Percentiles rank a stretch among this genome's conserved stretches.
phyloP scores from a whole-genome alignment of 2,888 invertebrate species.

The Itoplectis maculator region DNA sequence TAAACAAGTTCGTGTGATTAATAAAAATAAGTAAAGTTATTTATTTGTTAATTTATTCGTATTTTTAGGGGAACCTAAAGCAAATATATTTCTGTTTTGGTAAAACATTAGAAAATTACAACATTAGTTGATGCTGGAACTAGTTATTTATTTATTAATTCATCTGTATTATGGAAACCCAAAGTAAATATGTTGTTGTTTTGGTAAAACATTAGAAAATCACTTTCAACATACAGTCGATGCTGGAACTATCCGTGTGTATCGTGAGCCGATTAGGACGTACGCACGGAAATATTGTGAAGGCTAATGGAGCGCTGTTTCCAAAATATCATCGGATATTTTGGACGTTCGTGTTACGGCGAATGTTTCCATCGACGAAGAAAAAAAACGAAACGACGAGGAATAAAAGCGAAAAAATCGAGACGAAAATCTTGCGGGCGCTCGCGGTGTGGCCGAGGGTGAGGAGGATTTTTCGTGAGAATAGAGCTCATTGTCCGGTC shows the following conservation, averaged over 20 bases:
- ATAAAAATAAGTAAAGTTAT: too few relatives aligned
- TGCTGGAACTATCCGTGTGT: background rate
- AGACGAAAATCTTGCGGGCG: constrained; percentile 58
- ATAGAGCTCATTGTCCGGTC: constrained; percentile 73
- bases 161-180: too few relatives aligned
- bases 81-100: background rate
- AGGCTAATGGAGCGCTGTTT: constrained; percentile 45
- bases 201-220: background rate
- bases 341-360: constrained; percentile 40
- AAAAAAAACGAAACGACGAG: constrained; percentile 12
- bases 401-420: constrained; percentile 49
- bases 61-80: too few relatives aligned
- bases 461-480: constrained; percentile 71
- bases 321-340: constrained; percentile 72
- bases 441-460: constrained; percentile 61
- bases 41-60: constrained; percentile 10
- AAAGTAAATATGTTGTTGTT: too few relatives aligned
- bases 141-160: background rate
- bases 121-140: too few relatives aligned
- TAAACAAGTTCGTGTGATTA: background rate
- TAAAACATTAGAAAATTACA: background rate
- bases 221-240: background rate
- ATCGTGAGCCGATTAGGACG: constrained; percentile 28
- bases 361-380: background rate
- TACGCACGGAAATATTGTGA: constrained; percentile 36